These are phyloP conservation scores for Drosophila anomalipes DNA, from an alignment of 2,888 invertebrate genomes.

Conservation along the genomic window DNA sequence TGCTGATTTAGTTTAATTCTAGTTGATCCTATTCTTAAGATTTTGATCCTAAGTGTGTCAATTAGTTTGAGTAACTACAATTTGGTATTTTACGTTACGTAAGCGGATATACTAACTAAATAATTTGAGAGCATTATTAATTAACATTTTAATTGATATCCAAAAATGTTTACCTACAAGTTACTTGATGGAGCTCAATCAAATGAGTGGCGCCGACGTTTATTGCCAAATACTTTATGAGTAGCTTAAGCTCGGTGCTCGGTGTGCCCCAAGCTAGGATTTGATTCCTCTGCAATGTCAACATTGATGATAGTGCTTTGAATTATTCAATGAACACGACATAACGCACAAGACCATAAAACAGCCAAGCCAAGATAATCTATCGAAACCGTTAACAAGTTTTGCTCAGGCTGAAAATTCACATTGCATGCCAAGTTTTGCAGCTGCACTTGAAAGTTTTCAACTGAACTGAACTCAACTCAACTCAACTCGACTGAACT, in stretches of 20 bases:
- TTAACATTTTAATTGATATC: conserved; percentile 3
- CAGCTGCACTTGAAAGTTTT: conserved; percentile 77
- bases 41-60: not conserved
- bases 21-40: not conserved
- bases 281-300: conserved; percentile 45
- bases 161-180: conserved; percentile 14
- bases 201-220: conserved; percentile 39
- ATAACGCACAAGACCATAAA: conserved; percentile 13
- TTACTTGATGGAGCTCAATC: conserved; percentile 14
- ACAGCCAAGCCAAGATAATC: conserved; percentile 45
- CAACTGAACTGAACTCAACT: conserved; percentile 55
- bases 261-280: conserved; percentile 32
- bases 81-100: not conserved
- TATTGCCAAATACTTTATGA: conserved; percentile 44
- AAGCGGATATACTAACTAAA: not conserved
- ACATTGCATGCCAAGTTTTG: conserved; percentile 55
- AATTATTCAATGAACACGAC: conserved; percentile 14
- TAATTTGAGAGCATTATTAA: not conserved
- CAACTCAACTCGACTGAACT: conserved; percentile 58
- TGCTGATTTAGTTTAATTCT: not conserved
- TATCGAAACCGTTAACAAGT: conserved; percentile 48
- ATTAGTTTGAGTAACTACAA: not conserved
- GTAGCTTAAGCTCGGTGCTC: conserved; percentile 9
- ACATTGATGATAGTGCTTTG: conserved; percentile 46
- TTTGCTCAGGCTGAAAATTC: conserved; percentile 32